Percentiles rank a stretch among this genome's conserved stretches.
These are phyloP conservation scores for Ophraella communa DNA, from an alignment of 2,888 invertebrate genomes.

Conservation along the genomic window DNA sequence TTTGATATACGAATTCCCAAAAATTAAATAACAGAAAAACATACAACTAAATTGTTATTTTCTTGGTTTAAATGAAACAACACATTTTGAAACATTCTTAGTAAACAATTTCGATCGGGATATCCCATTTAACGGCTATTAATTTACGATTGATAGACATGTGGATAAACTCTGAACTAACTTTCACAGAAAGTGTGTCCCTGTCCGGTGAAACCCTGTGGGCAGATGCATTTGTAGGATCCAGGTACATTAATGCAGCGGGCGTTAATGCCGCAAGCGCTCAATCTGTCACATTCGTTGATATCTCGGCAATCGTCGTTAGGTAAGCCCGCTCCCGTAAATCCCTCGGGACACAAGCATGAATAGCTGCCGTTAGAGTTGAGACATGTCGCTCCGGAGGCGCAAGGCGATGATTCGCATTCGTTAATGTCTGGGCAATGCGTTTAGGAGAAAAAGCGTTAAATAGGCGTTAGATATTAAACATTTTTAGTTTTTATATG, in stretches of 20 bases:
- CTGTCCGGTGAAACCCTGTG: constrained; percentile 77
- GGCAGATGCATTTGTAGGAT: constrained; percentile 78
- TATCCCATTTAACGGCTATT: neutral
- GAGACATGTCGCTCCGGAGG: constrained; percentile 72
- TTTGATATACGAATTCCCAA: too few species aligned
- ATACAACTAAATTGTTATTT: too few species aligned
- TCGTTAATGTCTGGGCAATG: constrained; percentile 72
- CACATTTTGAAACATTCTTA: too few species aligned
- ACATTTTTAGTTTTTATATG: constrained; percentile 5
- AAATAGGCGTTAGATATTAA: constrained; percentile 29
- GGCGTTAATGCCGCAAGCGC: constrained; percentile 77
- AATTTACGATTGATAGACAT: neutral
- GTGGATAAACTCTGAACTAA: constrained; percentile 61
- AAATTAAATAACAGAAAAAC: too few species aligned
- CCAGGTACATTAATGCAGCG: constrained; percentile 84
- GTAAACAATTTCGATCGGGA: too few species aligned
- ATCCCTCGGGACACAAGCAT: constrained; percentile 77
- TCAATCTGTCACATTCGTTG: constrained; percentile 73
- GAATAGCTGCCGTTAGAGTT: constrained; percentile 78
- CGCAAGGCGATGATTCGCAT: constrained; percentile 70
- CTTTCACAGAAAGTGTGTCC: constrained; percentile 79
- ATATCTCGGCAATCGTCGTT: constrained; percentile 72
- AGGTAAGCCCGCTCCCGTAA: constrained; percentile 60
- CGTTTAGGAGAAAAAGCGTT: constrained; percentile 31
- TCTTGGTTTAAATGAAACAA: too few species aligned